These are phyloP conservation scores for Drosophila falleni DNA, from an alignment of 2,888 invertebrate species.

Conservation along the genomic window DNA sequence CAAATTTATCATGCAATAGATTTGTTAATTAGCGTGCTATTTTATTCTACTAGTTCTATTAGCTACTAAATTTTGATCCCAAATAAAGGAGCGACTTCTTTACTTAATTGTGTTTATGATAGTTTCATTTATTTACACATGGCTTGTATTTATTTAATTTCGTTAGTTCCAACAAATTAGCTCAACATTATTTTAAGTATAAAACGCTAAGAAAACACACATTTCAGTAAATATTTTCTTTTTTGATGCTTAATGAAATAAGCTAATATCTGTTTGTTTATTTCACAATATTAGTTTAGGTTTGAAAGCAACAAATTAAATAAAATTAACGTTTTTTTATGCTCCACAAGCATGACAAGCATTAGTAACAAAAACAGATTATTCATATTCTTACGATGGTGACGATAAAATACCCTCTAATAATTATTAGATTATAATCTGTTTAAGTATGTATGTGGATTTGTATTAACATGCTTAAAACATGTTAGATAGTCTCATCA, in stretches of 20 bases:
- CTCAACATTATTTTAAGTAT: not conserved
- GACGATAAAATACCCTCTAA: not conserved
- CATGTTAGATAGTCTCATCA: not conserved
- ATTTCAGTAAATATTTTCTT: not conserved
- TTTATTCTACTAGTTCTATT: too few relatives aligned
- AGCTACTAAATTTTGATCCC: too few relatives aligned
- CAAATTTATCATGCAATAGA: too few relatives aligned
- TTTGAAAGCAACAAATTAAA: not conserved
- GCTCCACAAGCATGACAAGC: not conserved
- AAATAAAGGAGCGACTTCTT: too few relatives aligned
- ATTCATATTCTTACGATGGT: not conserved
- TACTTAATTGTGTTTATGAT: not conserved
- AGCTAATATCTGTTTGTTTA: not conserved
- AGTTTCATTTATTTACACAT: not conserved
- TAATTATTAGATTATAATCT: too few relatives aligned
- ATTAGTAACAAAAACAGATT: not conserved
- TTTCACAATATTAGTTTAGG: not conserved
- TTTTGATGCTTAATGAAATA: not conserved
- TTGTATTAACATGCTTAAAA: not conserved
- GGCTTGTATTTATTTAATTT: not conserved
- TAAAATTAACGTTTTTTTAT: not conserved
- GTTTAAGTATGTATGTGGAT: not conserved
- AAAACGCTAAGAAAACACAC: not conserved
- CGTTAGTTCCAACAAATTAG: not conserved
- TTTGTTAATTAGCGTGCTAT: too few relatives aligned